Evolutionary conservation across 2,888 invertebrate genomes (phyloP), one percentile per base, ranked within the genome.

Genomic region (Heptascelio sp.): DNA sequence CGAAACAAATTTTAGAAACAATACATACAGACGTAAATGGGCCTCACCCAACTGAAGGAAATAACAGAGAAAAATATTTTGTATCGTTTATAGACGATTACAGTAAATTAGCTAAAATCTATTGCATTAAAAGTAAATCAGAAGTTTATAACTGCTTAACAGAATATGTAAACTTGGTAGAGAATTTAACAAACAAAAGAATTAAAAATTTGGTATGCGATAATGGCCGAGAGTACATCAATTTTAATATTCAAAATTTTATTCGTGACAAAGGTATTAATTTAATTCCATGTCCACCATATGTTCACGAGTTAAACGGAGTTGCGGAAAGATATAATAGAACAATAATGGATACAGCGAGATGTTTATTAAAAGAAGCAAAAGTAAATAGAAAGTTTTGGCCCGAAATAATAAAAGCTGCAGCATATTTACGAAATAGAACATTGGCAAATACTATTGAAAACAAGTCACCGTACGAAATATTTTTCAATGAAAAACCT

Each of bases 11-110:
- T 25, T 34, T 71, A 6, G 80, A 85, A 57, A 73, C 51, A 34
- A 60, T 85, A 0, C 77, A 84, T 23, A 65, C 73, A 9, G 78
- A 84, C 60, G 4, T 83, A 21, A 79, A 79, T 64, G 80, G 40
- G 13, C 75, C 73, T 37, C 53, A 67, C n/a, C 21, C 25, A 21
- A 83, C 83, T 23, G 26, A 26, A 23, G 84, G 86, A n/a, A 53
- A 51, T 62, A 62, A 51, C 15, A 80, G 83, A n/a, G 82, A 82
- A 72, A 68, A 72, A 68, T 86, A 82, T 65, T 86, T 86, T 75
- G 11, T 84, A 9, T 30, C 59, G 13, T 85, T 85, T 49, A 73
- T 80, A 9, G 81, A 85, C 64, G 78, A 86, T 21, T 85, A 83
- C 72, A 84, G 83, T 70, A 83, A 85, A 55, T 25, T 67, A 21